Base-by-base conservation (phyloP, 2,113 vertebrate genomes). In the Chionomys nivalis region DNA sequence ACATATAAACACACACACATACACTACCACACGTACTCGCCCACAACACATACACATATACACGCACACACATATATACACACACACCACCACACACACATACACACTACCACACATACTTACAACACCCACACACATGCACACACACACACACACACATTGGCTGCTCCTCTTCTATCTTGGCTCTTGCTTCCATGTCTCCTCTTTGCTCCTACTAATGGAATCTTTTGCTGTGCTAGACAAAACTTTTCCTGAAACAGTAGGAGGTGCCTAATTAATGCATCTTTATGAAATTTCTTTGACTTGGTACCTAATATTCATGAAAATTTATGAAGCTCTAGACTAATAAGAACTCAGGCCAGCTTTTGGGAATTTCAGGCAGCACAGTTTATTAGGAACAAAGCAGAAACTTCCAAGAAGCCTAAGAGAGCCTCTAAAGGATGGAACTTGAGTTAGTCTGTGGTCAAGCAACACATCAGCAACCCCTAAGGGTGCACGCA, bases 391-490 rank as follows among this genome's bases (percentile, higher is more conserved):
- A 79, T 39, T 39, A 33, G 36, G 26, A 26, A 23, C 28, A 90
- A 33, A 86, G 36, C 4, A 82, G 44, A 73, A 73, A 47, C 23
- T 75, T 86, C 7, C 75, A n/a, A 58, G 63, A 68, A 90, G 79
- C 78, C 13, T 44, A 89, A 61, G 21, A 47, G 19, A 87, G 17
- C 42, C 31, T 17, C 17, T 66, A 4, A 2, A 31, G n/a, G 42
- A 17, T 0, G 36, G 23, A 24, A 6, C 28, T 26, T 14, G 39
- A 63, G 21, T 39, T 1, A 4, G 6, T 0, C 1, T 12, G 12
- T 1, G 5, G 36, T 70, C 47, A 8, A 0, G 2, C 28, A 31
- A 2, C 0, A 5, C 33, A 21, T 9, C n/a, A 70, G 5, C 47
- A 47, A 77, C n/a, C 21, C 36, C n/a, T 11, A 19, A 2, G 58